phyloP scores from a whole-genome alignment of 2,888 invertebrate species.

The Neelides folsomi region DNA sequence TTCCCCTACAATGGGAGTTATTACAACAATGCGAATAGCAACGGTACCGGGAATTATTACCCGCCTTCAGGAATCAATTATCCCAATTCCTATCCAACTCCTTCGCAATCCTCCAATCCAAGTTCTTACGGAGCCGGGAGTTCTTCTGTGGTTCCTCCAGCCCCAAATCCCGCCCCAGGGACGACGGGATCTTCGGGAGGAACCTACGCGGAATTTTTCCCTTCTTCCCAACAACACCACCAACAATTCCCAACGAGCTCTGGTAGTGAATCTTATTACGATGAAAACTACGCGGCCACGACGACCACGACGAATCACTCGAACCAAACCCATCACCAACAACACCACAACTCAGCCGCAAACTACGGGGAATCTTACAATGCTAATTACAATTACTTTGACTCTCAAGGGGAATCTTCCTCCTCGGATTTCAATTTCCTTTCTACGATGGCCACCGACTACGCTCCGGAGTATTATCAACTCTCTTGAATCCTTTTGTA shows the following conservation, averaged over 20 bases:
- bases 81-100: conserved; percentile 4
- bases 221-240: conserved; percentile 7
- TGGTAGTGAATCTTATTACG: conserved; percentile 14
- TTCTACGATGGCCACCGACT: conserved; percentile 81
- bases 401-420: conserved; percentile 13
- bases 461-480: conserved; percentile 80
- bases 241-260: conserved; percentile 3
- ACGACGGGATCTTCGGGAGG: no score
- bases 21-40: neutral
- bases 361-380: no score
- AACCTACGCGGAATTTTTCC: no score
- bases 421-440: conserved; percentile 91
- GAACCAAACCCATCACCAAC: conserved; percentile 49
- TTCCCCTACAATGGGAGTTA: neutral
- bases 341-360: no score
- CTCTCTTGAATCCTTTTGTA: conserved; percentile 54
- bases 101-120: no score
- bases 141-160: no score
- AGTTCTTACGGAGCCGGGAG: no score
- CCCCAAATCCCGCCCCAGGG: no score
- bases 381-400: no score
- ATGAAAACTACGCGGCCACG: conserved; percentile 36
- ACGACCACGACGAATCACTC: conserved; percentile 42
- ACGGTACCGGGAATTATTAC: conserved; percentile 1
- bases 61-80: conserved; percentile 1